Base-by-base conservation (phyloP, 1,140 invertebrate species). In the Drosophila orosa region DNA sequence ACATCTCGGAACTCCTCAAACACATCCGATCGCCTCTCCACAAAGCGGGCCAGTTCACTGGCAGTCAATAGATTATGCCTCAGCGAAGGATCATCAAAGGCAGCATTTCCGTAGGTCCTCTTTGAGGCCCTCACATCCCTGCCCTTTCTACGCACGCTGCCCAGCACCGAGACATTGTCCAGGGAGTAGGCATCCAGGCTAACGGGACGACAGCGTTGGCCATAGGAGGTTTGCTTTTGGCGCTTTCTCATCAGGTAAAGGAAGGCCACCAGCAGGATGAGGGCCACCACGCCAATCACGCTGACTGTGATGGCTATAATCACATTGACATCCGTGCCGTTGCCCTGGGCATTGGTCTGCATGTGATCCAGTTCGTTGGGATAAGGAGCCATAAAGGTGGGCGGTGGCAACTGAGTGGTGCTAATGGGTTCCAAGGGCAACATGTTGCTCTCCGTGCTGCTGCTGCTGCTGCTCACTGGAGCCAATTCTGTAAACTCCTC, bases 141-240 rank as follows among this genome's bases (percentile, higher is more conserved):
- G 8, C 83, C 95, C 89, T 96, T 95, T 60, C 96, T 93, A 29
- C 96, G 94, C 8, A 96, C 94, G 63, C 95, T 96, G 76, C 95
- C 95, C 76, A 96, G 95, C 5, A 97, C 96, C 1, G 97, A 97
- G 27, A 97, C 95, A 87, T 96, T 98, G 92, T 98, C 97, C 80
- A 98, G 92, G 80, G 96, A 97, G 93, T 97, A 98, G 13, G 96
- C 96, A 84, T 98, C 97, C 69, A 97, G 92, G 39, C 96, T 96
- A 1, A 97, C 96, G 0, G 97, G 97, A 5, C 96, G 96, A 90
- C 97, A 98, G 27, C 97, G 94, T 91, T 97, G 96, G 0, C 96
- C 96, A 78, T 97, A 97, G 61, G 92, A 94, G 44, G 93, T 93
- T 35, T 93, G 92, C 74, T 93, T 95, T 79, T 96, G 95, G 25